Percentiles rank a stretch among this genome's conserved stretches.
Conservation (phyloP, 2,888 invertebrate species). For the Pherbina coryleti region DNA sequence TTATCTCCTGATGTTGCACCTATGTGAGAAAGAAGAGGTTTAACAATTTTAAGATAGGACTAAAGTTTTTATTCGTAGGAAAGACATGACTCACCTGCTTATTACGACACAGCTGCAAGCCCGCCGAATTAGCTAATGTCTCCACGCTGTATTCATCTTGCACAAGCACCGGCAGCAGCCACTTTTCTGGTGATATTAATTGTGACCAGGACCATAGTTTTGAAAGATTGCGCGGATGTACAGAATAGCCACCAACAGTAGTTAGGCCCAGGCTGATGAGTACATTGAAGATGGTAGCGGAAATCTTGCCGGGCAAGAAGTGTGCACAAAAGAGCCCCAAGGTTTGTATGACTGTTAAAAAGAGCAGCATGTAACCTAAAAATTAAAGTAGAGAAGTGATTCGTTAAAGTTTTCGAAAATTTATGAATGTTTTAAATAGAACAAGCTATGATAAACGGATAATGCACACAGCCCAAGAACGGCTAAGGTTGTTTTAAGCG, state of each 20-base stretch:
- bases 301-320: constrained; percentile 76
- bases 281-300: constrained; percentile 75
- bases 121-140: constrained; percentile 73
- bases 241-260: constrained; percentile 77
- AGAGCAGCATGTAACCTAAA: constrained; percentile 80
- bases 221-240: constrained; percentile 79
- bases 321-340: constrained; percentile 78
- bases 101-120: constrained; percentile 74
- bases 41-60: constrained; percentile 2
- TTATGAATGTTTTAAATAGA: neutral
- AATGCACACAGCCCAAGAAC: no score
- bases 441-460: no score
- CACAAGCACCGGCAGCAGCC: constrained; percentile 79
- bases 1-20: constrained; percentile 88
- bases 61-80: neutral
- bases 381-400: neutral
- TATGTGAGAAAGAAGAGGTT: constrained; percentile 60
- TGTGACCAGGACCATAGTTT: constrained; percentile 77
- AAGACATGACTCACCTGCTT: constrained; percentile 74
- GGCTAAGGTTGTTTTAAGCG: no score
- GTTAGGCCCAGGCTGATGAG: constrained; percentile 74
- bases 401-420: neutral
- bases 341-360: constrained; percentile 78
- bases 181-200: constrained; percentile 79
- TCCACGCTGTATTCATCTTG: constrained; percentile 77